A percentile compares a stretch with the other conserved stretches of the same genome.
Evolutionary conservation across 2,113 vertebrate genomes (phyloP).

Genomic region (Apistogramma diplotaenia): DNA sequence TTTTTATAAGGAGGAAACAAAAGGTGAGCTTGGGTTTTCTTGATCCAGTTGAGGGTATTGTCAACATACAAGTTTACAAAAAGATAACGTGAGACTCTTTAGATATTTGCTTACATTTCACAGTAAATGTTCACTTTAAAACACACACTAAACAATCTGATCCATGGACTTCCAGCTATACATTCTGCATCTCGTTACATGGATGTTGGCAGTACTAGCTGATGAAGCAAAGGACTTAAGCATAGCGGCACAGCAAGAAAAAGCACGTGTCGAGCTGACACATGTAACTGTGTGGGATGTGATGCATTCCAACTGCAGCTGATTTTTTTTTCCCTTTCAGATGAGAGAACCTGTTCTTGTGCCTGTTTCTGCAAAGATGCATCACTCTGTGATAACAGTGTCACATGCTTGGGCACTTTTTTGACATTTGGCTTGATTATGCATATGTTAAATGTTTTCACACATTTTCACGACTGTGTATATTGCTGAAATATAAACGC

Average conservation of each 20-base stretch:
- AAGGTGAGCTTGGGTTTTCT: neutral
- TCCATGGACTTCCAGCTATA: neutral
- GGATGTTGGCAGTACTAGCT: neutral
- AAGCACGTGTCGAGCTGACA: conserved; percentile 14
- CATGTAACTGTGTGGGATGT: conserved; percentile 31
- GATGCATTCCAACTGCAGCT: conserved; percentile 13
- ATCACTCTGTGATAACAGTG: conserved; percentile 45
- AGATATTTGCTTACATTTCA: neutral
- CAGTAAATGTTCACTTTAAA: neutral
- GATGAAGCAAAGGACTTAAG: neutral
- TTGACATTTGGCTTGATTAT: conserved; percentile 55
- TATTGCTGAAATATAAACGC: neutral
- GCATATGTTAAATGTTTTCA: conserved; percentile 42
- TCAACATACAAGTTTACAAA: neutral
- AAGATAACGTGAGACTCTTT: neutral
- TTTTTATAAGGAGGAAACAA: neutral
- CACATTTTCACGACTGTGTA: conserved; percentile 1
- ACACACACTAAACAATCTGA: neutral
- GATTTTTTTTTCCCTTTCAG: neutral
- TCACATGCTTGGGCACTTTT: conserved; percentile 44
- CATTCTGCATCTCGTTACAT: neutral
- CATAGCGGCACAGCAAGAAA: neutral
- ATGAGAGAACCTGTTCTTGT: conserved; percentile 22
- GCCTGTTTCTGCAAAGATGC: conserved; percentile 20
- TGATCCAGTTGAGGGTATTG: neutral